Evolutionary conservation across 2,888 invertebrate species (phyloP), one percentile per base, ranked within the genome.

Genomic region (Chironomus tentans): DNA sequence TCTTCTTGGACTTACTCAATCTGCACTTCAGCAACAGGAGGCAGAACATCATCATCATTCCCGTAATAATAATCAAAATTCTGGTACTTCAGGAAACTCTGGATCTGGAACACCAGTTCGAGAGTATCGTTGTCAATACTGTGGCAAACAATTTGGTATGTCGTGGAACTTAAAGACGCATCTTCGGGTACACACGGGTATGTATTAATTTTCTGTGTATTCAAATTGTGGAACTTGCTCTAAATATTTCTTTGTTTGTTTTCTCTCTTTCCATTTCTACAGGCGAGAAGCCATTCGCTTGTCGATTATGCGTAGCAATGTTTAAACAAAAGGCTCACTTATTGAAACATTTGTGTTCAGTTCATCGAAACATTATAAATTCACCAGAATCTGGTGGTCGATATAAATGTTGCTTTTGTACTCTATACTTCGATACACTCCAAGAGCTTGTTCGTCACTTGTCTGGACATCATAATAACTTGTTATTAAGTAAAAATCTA

Each of bases 161-260:
- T 93, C 93, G 77, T 94, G 94, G 94, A 94, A 94, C 86, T 87
- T 94, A 81, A 94, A 94, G 83, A 94, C 94, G 78, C 94, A 94
- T 84, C 86, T 94, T 77, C 87, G 94, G 81, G 94, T 94, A 22
- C 94, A 94, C 81, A 94, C 94, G 0, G 65, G 65, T 65, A 21
- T 15, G 22, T 21, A 62, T 15, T n/a, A 10, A 38, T 38, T 4
- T n/a, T n/a, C n/a, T 28, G 28, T 28, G 5, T 6, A 50, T 1
- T n/a, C n/a, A n/a, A 18, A 56, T 56, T 56, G 56, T 15, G 18
- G 18, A 56, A 15, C 5, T 15, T 56, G n/a, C 18, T n/a, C 22
- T 15, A 62, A 62, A 62, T 22, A 15, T 21, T 21, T 4, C 1
- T n/a, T 62, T 21, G 2, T 18, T 61, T 62, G 5, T 3, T 22